phyloP scores from a whole-genome alignment of 2,797 vertebrate species.

The Thunnus albacares region DNA sequence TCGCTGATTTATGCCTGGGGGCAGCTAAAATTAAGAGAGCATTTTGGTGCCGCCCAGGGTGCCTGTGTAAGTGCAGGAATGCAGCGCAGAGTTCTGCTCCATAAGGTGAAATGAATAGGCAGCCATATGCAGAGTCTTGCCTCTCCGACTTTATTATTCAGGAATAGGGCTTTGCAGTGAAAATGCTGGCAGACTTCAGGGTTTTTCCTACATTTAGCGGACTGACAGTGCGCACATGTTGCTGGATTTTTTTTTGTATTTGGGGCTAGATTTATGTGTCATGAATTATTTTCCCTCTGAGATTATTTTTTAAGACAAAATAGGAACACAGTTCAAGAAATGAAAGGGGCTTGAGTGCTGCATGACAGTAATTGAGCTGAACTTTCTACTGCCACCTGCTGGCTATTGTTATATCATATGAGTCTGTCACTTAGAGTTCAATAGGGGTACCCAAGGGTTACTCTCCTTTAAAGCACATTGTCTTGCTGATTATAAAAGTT shows the following conservation, averaged over 20 bases:
- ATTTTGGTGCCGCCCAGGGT: conserved; percentile 86
- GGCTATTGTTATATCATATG: conserved; percentile 36
- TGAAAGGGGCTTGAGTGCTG: conserved; percentile 33
- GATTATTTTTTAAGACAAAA: conserved; percentile 50
- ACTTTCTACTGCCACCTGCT: conserved; percentile 79
- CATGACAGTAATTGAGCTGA: conserved; percentile 42
- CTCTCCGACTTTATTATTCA: conserved; percentile 67
- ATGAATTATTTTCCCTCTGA: conserved; percentile 36
- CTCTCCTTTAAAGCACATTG: not conserved
- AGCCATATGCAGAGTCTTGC: conserved; percentile 72
- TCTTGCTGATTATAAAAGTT: not conserved
- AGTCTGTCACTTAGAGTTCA: not conserved
- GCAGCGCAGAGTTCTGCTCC: conserved; percentile 80
- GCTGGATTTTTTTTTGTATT: conserved; percentile 41
- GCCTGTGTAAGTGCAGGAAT: conserved; percentile 84
- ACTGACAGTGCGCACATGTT: not conserved
- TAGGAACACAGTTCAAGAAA: conserved; percentile 46
- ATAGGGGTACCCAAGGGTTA: not conserved
- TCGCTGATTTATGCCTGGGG: conserved; percentile 85
- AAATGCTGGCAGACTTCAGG: conserved; percentile 49
- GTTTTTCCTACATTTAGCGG: conserved; percentile 36
- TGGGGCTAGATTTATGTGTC: conserved; percentile 39
- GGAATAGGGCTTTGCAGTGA: conserved; percentile 57
- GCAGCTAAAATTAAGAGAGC: conserved; percentile 87
- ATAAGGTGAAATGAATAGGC: conserved; percentile 86